phyloP scores from a whole-genome alignment of 2,888 invertebrate genomes.

The Ferdinandea cuprea region DNA sequence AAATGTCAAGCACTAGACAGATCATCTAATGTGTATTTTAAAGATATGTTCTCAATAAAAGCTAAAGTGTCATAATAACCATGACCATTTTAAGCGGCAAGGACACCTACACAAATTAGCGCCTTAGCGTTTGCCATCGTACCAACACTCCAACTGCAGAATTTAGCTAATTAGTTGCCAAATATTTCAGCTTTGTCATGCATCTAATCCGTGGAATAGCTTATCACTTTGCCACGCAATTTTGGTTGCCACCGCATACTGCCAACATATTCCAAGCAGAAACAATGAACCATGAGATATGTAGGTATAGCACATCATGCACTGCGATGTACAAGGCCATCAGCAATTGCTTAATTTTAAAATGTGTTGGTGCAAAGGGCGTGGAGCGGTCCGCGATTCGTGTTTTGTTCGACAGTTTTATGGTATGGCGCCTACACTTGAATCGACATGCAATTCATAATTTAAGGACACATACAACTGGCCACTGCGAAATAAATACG shows the following conservation, averaged over 20 bases:
- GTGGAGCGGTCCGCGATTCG: not conserved
- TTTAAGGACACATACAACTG: conserved; percentile 38
- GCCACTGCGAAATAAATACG: conserved; percentile 31
- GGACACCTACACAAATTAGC: not conserved
- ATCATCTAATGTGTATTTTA: too few species aligned
- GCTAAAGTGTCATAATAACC: too few species aligned
- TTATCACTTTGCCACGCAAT: not conserved
- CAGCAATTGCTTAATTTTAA: conserved; percentile 9
- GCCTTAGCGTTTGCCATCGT: conserved; percentile 3
- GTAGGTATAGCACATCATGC: conserved; percentile 21
- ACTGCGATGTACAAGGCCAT: conserved; percentile 49
- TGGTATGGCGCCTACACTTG: conserved; percentile 25
- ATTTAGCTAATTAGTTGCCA: not conserved
- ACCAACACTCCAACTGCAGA: conserved; percentile 2
- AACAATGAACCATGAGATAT: conserved; percentile 40
- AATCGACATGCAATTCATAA: conserved; percentile 63
- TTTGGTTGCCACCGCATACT: not conserved
- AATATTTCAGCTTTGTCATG: conserved; percentile 27
- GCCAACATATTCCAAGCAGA: conserved; percentile 11
- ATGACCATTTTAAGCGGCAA: too few species aligned
- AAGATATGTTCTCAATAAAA: too few species aligned
- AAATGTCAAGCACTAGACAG: too few species aligned
- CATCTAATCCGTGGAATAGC: conserved; percentile 24
- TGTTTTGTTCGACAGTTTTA: conserved; percentile 6
- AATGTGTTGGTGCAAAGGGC: not conserved